Evolutionary conservation across 2,113 vertebrate genomes (phyloP), one percentile per base, ranked within the genome.

Genomic region (Notothenia coriiceps): DNA sequence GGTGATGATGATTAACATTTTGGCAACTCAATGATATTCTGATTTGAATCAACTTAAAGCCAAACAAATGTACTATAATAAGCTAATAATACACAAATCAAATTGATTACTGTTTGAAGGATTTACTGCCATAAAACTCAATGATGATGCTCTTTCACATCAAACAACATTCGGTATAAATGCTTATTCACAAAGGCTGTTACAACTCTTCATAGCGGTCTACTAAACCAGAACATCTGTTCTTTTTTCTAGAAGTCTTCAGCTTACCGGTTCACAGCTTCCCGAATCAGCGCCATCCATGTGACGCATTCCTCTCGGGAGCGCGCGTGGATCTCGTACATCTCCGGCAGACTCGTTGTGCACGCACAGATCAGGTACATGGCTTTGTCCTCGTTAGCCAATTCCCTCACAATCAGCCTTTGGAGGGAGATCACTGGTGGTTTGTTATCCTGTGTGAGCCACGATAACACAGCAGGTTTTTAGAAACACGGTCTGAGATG

Each of bases 241-340:
- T 68, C 3, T 68, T 11, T n/a, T 6, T 50, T 2, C 11, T 11
- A 20, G 20, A 29, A 17, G 20, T 60, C 22, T 14, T 0, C 15
- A 10, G 6, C 86, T 87, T 86, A 98, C 98, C 92, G 91, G 66
- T 97, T 96, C 5, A 97, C 96, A 0, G 97, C 97, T 22, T 95
- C 89, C 8, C 96, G 94, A 84, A 99, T 97, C 54, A 95, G 86
- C 1, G 79, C 73, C 90, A 94, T 97, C 98, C 97, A 99, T 12
- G 77, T 66, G 29, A 95, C 89, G 46, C 97, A 91, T 22, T 98
- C 98, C 46, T 97, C 96, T 54, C 91, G 96, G 2, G 97, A 97
- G 82, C 89, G 67, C 0, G 96, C 95, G 86, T 96, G 94, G 64
- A 99, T 95, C 92, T 99, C 97, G 2, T 99, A 99, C 97, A 99